phyloP scores from a whole-genome alignment of 2,113 vertebrate species.

The Erythrocercus mccallii region DNA sequence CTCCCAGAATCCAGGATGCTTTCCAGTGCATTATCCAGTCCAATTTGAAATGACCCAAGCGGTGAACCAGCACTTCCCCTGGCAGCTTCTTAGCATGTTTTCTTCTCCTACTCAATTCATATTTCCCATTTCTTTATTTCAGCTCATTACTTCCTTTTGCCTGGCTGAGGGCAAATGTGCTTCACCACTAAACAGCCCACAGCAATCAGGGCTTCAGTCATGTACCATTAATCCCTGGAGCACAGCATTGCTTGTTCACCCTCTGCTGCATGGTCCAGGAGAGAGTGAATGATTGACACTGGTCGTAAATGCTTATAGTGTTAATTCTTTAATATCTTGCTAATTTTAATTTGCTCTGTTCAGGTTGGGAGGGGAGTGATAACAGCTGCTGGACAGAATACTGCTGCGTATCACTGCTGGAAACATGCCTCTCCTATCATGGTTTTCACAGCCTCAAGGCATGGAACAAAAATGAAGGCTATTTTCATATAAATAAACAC shows the following conservation, averaged over 20 bases:
- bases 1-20: constrained; percentile 17
- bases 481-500: constrained; percentile 63
- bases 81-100: constrained; percentile 47
- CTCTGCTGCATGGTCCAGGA: constrained; percentile 12
- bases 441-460: constrained; percentile 36
- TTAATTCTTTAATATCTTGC: constrained; percentile 54
- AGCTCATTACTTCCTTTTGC: constrained; percentile 28
- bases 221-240: constrained; percentile 51
- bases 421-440: not conserved
- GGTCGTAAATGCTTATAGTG: constrained; percentile 33
- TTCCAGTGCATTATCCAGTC: constrained; percentile 13
- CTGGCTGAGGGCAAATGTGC: constrained; percentile 6
- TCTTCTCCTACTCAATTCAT: not conserved
- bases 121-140: constrained; percentile 35
- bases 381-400: constrained; percentile 18
- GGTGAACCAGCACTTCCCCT: constrained; percentile 19
- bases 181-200: constrained; percentile 12
- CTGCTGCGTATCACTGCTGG: constrained; percentile 27
- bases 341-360: constrained; percentile 36
- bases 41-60: constrained; percentile 21
- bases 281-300: constrained; percentile 50
- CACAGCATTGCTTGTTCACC: constrained; percentile 16
- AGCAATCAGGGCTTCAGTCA: constrained; percentile 20
- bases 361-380: not conserved
- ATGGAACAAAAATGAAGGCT: constrained; percentile 50